Conservation (phyloP, 2,113 vertebrate species). For the Isichthys henryi region DNA sequence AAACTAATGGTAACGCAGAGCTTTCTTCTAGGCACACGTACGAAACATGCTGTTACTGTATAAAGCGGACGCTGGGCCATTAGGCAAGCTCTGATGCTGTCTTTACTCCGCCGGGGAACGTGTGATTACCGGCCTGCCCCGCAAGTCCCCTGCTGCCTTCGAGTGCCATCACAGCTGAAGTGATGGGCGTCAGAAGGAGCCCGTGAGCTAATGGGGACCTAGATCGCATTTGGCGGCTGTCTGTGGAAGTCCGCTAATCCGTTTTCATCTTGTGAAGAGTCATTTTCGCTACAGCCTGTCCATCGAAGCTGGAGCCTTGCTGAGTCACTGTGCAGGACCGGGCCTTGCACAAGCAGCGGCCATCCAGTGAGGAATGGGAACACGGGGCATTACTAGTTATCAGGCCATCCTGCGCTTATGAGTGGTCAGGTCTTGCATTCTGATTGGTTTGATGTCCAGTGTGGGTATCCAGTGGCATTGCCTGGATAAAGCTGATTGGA, state of each 20-base stretch:
- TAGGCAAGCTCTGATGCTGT: not conserved
- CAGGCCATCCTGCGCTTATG: not conserved
- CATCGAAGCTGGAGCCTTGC: too few species aligned
- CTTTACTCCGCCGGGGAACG: not conserved
- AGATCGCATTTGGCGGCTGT: not conserved
- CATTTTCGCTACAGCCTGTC: not conserved
- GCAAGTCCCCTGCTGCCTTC: not conserved
- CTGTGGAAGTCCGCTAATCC: not conserved
- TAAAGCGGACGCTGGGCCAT: not conserved
- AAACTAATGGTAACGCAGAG: not conserved
- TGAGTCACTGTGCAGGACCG: not conserved
- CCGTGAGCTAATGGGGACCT: not conserved
- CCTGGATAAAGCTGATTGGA: too few species aligned
- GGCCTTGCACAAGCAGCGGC: not conserved
- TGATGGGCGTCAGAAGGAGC: not conserved
- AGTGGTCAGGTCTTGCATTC: not conserved
- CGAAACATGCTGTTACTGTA: not conserved
- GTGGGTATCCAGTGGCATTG: not conserved
- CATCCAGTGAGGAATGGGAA: not conserved
- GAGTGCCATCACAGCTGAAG: not conserved
- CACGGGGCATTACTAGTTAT: not conserved
- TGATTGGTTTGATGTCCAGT: not conserved
- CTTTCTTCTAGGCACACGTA: not conserved
- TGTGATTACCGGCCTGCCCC: not conserved
- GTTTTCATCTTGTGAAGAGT: not conserved